These are phyloP conservation scores for Hoplias malabaricus DNA, from an alignment of 2,113 vertebrate species.

Conservation along the genomic window DNA sequence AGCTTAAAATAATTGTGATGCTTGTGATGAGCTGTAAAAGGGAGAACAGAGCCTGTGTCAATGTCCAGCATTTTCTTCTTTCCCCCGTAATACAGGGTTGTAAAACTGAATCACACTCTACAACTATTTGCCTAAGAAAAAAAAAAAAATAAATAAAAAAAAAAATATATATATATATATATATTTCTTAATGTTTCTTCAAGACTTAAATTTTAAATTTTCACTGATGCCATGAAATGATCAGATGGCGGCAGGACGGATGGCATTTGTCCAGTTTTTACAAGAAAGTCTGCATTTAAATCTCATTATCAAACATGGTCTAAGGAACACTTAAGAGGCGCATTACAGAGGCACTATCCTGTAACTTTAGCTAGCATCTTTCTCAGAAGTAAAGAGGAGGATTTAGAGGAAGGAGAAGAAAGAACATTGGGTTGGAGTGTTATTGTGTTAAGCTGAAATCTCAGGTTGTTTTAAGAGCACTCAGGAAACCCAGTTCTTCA, in stretches of 20 bases:
- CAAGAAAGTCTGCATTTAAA: background rate
- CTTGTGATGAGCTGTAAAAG: too few relatives aligned
- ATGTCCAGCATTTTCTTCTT: too few relatives aligned
- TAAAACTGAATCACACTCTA: too few relatives aligned
- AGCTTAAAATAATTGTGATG: too few relatives aligned
- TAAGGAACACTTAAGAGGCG: constrained; percentile 15
- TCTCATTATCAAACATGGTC: background rate
- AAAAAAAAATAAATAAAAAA: too few relatives aligned
- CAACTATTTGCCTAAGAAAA: too few relatives aligned
- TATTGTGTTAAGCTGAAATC: constrained; percentile 31
- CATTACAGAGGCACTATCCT: constrained; percentile 8
- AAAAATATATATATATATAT: too few relatives aligned
- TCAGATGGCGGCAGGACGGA: background rate
- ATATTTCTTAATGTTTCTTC: too few relatives aligned
- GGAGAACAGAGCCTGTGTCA: too few relatives aligned
- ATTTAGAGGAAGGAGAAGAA: background rate
- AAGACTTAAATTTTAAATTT: background rate
- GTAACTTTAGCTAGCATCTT: background rate
- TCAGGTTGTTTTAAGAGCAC: constrained; percentile 26
- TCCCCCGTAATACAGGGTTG: too few relatives aligned
- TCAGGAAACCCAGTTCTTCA: constrained; percentile 10
- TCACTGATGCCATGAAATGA: background rate
- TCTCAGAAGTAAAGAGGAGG: background rate
- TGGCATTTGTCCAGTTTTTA: background rate
- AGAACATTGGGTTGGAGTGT: background rate